Evolutionary conservation across 1,140 invertebrate species (phyloP).

Genomic region (Leptinotarsa undecemlineata): DNA sequence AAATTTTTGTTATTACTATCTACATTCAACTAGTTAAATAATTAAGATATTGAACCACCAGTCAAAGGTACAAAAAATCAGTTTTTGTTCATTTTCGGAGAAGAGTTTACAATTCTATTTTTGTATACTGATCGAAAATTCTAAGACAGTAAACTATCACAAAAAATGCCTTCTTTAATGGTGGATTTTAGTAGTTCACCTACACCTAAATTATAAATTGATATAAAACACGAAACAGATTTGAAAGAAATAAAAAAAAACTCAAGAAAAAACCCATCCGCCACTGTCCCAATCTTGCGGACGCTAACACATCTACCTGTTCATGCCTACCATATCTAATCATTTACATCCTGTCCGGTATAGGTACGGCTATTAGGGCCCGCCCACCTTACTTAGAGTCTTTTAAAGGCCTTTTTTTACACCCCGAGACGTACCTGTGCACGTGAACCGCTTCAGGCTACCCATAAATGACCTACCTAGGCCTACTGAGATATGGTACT

Average conservation of each 20-base stretch:
- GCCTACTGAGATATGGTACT: slow-evolving; percentile 12
- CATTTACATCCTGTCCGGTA: slow-evolving; percentile 32
- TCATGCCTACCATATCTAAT: slow-evolving; percentile 25
- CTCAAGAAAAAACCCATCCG: slow-evolving; percentile 3
- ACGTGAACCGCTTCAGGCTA: slow-evolving; percentile 21
- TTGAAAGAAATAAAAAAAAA: not conserved
- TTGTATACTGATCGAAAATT: no score
- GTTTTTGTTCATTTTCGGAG: no score
- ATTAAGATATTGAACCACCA: no score
- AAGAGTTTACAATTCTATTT: no score
- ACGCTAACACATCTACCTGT: slow-evolving; percentile 21
- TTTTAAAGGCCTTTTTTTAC: slow-evolving; percentile 31
- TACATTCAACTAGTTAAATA: no score
- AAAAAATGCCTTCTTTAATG: no score
- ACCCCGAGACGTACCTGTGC: slow-evolving; percentile 23
- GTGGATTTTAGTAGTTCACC: not conserved
- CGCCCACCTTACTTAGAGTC: slow-evolving; percentile 33
- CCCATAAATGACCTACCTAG: slow-evolving; percentile 26
- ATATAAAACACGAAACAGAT: not conserved
- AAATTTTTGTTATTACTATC: no score
- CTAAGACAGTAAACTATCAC: no score
- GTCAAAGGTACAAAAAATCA: no score
- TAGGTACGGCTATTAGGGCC: slow-evolving; percentile 21
- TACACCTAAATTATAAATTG: not conserved
- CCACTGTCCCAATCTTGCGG: slow-evolving; percentile 1